Evolutionary conservation across 1,140 invertebrate species (phyloP).

Genomic region (Chionoecetes opilio): DNA sequence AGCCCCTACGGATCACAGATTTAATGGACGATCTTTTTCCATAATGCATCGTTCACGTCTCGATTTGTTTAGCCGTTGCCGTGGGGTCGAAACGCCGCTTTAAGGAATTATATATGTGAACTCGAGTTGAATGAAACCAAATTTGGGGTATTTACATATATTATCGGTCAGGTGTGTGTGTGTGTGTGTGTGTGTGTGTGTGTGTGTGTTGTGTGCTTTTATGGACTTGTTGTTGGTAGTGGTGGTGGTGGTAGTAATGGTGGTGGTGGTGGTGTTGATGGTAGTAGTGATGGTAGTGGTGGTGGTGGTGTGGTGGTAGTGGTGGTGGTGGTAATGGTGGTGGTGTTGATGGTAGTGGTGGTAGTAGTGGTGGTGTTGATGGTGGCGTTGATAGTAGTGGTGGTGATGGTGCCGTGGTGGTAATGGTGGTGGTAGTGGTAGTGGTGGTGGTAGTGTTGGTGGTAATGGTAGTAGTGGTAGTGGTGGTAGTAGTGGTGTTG

Average conservation of each 20-base stretch:
- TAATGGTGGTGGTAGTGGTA: not conserved
- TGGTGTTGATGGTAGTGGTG: not conserved
- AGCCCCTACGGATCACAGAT: not conserved
- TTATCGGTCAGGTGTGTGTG: not conserved
- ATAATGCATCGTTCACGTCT: not conserved
- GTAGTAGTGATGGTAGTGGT: not conserved
- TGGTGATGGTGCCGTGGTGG: not conserved
- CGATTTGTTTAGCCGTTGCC: not conserved
- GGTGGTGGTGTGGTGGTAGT: not conserved
- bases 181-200: slow-evolving; percentile 11
- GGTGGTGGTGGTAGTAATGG: not conserved
- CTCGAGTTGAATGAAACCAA: not conserved
- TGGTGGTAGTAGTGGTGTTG: not conserved
- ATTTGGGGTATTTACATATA: not conserved
- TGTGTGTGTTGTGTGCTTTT: not conserved
- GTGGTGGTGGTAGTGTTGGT: not conserved
- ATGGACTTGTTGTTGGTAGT: too few species aligned
- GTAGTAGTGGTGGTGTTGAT: not conserved
- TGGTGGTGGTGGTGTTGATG: not conserved
- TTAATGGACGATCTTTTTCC: not conserved
- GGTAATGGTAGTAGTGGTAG: not conserved
- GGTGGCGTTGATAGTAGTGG: not conserved
- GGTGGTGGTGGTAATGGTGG: not conserved
- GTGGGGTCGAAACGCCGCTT: not conserved
- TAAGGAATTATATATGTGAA: not conserved